Percentiles rank a stretch among this genome's conserved stretches.
Evolutionary conservation across 2,113 vertebrate genomes (phyloP).

Genomic region (Terrapene triunguis): DNA sequence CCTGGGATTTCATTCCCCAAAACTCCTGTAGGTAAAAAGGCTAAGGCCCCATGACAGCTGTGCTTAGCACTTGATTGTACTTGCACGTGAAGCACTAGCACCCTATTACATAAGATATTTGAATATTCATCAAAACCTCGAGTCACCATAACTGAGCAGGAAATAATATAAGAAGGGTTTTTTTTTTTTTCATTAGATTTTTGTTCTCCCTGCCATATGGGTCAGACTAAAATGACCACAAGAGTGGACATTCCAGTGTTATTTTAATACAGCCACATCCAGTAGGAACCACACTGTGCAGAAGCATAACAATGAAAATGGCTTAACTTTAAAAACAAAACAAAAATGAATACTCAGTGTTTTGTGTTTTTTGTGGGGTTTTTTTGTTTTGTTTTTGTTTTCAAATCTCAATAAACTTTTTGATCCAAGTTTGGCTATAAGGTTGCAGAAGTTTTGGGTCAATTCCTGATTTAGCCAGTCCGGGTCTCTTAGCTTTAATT

Average conservation of each 20-base stretch:
- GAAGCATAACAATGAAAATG: not conserved
- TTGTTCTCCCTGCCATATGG: constrained; percentile 2
- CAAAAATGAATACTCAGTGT: not conserved
- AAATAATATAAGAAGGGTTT: not conserved
- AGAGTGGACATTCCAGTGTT: not conserved
- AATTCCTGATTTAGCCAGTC: not conserved
- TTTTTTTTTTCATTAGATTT: not conserved
- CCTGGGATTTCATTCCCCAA: rapidly evolving
- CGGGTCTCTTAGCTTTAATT: not conserved
- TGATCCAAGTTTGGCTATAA: not conserved
- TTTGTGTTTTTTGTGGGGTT: too few species aligned
- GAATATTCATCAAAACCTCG: not conserved
- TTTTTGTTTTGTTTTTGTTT: not conserved
- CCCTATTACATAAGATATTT: not conserved
- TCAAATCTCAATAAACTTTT: not conserved
- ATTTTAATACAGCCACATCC: constrained; percentile 18
- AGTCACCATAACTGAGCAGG: not conserved
- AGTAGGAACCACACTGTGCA: not conserved
- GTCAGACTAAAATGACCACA: not conserved
- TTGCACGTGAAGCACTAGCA: not conserved
- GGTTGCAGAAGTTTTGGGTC: rapidly evolving
- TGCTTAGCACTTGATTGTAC: not conserved
- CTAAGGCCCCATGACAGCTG: not conserved
- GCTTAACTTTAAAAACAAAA: not conserved
- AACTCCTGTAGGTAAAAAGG: not conserved